A percentile compares a stretch with the other conserved stretches of the same genome.
These are phyloP conservation scores for Siniperca undulata DNA, from an alignment of 2,797 vertebrate genomes.

Conservation along the genomic window DNA sequence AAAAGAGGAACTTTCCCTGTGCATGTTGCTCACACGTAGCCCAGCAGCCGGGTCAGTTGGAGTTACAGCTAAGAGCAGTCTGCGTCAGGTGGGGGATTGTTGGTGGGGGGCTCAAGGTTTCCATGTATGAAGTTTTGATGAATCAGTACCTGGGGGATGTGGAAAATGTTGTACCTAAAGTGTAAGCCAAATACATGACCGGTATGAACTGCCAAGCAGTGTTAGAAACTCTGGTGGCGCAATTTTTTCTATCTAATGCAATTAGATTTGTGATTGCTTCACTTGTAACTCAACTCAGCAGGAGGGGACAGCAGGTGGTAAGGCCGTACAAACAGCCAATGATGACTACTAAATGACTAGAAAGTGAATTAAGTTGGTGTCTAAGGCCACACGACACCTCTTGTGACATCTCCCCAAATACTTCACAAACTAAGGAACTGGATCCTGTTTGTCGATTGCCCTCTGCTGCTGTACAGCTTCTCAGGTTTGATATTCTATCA, in stretches of 20 bases:
- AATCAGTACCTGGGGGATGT: constrained; percentile 72
- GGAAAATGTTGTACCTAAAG: constrained; percentile 70
- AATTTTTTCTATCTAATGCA: constrained; percentile 41
- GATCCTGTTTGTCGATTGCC: constrained; percentile 56
- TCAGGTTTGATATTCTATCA: constrained; percentile 61
- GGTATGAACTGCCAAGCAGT: constrained; percentile 40
- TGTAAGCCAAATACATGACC: constrained; percentile 62
- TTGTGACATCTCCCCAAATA: constrained; percentile 61
- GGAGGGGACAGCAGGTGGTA: constrained; percentile 57
- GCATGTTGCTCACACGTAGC: constrained; percentile 50
- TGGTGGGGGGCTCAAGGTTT: constrained; percentile 55
- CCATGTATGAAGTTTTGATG: constrained; percentile 71
- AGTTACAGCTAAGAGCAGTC: constrained; percentile 72
- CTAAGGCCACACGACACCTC: constrained; percentile 64
- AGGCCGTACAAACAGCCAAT: constrained; percentile 27
- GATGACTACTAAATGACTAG: constrained; percentile 59
- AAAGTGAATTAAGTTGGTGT: constrained; percentile 59
- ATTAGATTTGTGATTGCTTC: constrained; percentile 58
- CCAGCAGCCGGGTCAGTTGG: constrained; percentile 78
- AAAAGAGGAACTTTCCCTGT: constrained; percentile 71
- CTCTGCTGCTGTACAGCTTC: constrained; percentile 61
- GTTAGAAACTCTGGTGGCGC: neutral
- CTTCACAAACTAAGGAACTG: constrained; percentile 49
- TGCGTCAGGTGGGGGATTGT: constrained; percentile 65
- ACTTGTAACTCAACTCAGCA: constrained; percentile 60